A percentile compares a stretch with the other conserved stretches of the same genome.
Evolutionary conservation across 2,888 invertebrate species (phyloP).

Genomic region (Tanaodytes sp.): DNA sequence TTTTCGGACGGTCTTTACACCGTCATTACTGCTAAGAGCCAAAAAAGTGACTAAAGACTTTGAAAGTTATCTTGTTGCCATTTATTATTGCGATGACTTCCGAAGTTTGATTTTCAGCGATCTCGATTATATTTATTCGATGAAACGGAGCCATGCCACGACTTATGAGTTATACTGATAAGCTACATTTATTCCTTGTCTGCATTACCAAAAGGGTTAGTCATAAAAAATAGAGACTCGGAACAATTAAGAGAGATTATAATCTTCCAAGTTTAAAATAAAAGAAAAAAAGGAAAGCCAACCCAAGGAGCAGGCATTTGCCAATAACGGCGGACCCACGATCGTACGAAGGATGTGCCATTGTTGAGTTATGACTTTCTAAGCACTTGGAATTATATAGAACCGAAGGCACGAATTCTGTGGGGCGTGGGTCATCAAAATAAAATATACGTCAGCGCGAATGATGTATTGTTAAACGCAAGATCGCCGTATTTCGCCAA

Average conservation of each 20-base stretch:
- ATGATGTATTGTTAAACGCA: constrained; percentile 38
- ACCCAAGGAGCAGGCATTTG: constrained; percentile 37
- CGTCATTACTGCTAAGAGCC: no score
- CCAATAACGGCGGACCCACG: constrained; percentile 35
- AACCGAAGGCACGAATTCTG: constrained; percentile 46
- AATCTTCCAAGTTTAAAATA: neutral
- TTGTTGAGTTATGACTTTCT: constrained; percentile 53
- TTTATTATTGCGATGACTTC: no score
- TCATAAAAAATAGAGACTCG: no score
- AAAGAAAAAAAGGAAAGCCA: constrained; percentile 29
- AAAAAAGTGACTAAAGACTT: neutral
- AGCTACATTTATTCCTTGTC: constrained; percentile 2
- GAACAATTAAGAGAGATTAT: no score
- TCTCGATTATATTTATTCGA: no score
- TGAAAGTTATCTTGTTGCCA: no score
- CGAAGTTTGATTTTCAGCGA: no score
- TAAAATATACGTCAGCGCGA: constrained; percentile 48
- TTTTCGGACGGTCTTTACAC: no score
- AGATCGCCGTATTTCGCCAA: constrained; percentile 39
- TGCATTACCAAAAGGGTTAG: no score
- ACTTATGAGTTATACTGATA: no score
- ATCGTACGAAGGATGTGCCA: constrained; percentile 39
- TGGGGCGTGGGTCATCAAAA: constrained; percentile 52
- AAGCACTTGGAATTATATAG: constrained; percentile 52
- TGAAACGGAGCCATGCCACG: no score